Percentiles rank a stretch among this genome's conserved stretches.
Evolutionary conservation across 64 coral and sea anemone genomes (phyloP).

Genomic region (Montipora foliosa): DNA sequence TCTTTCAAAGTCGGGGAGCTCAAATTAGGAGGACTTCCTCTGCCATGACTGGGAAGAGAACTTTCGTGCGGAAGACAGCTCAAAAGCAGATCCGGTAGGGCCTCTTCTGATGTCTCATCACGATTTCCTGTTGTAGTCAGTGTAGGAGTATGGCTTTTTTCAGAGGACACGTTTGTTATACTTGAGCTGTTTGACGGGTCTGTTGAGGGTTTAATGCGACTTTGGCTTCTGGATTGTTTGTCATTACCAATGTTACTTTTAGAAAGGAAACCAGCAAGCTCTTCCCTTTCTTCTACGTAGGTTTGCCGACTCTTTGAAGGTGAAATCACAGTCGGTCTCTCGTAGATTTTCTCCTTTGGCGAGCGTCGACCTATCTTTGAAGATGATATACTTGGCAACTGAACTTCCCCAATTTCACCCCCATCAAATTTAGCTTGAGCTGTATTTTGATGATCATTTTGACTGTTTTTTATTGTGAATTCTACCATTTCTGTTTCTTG

Average conservation of each 20-base stretch:
- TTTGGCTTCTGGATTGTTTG: not conserved
- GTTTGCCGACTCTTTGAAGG: not conserved
- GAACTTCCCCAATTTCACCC: not conserved
- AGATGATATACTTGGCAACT: slow-evolving; percentile 24
- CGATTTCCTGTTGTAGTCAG: not conserved
- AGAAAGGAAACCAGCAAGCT: not conserved
- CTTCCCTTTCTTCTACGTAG: not conserved
- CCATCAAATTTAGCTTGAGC: slow-evolving; percentile 8
- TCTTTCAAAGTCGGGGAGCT: not conserved
- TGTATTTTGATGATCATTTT: not conserved
- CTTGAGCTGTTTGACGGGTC: not conserved
- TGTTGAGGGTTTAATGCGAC: not conserved
- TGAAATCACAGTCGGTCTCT: not conserved
- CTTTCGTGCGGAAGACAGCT: not conserved
- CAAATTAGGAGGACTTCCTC: not conserved
- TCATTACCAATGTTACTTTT: slow-evolving; percentile 18
- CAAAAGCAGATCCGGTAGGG: slow-evolving; percentile 34
- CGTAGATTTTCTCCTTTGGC: not conserved
- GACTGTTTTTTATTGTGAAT: not conserved
- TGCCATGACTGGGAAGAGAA: not conserved
- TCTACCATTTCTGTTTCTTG: slow-evolving; percentile 14
- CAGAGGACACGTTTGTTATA: not conserved
- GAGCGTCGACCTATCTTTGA: slow-evolving; percentile 3
- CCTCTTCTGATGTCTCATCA: not conserved
- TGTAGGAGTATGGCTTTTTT: not conserved